phyloP scores from a whole-genome alignment of 2,113 vertebrate genomes.

The Pelecanus crispus region DNA sequence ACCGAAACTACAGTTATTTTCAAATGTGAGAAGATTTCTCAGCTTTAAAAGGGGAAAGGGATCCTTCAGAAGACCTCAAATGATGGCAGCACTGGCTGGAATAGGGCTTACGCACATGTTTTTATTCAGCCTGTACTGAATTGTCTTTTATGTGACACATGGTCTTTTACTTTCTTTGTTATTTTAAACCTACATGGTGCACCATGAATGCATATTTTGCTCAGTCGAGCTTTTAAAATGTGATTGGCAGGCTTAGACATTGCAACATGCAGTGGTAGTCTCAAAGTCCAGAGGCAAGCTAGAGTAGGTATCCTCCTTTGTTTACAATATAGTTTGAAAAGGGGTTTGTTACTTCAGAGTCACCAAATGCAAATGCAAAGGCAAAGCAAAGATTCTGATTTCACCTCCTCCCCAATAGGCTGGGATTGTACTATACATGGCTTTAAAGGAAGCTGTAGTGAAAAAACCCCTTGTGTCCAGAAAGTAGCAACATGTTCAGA shows the following conservation, averaged over 20 bases:
- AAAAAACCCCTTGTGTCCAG: not conserved
- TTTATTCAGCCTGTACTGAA: not conserved
- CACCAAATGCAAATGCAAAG: not conserved
- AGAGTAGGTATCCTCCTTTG: not conserved
- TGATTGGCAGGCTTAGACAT: not conserved
- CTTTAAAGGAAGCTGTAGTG: not conserved
- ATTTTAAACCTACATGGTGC: not conserved
- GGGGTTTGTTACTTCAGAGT: not conserved
- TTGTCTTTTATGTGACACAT: not conserved
- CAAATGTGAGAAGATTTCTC: not conserved
- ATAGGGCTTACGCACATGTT: fast-evolving
- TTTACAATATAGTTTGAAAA: not conserved
- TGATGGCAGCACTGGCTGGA: not conserved
- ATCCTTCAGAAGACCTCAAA: not conserved
- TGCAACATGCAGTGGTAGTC: not conserved
- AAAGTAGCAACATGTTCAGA: not conserved
- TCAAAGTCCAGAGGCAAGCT: not conserved
- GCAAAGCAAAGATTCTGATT: not conserved
- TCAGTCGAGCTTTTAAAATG: not conserved
- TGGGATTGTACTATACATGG: not conserved
- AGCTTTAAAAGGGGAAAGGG: not conserved
- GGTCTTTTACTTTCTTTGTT: not conserved
- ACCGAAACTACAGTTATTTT: not conserved
- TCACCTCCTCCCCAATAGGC: fast-evolving
- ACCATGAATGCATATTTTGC: not conserved